Percentiles rank a stretch among this genome's conserved stretches.
phyloP scores from a whole-genome alignment of 2,113 vertebrate genomes.

The Peromyscus maniculatus region DNA sequence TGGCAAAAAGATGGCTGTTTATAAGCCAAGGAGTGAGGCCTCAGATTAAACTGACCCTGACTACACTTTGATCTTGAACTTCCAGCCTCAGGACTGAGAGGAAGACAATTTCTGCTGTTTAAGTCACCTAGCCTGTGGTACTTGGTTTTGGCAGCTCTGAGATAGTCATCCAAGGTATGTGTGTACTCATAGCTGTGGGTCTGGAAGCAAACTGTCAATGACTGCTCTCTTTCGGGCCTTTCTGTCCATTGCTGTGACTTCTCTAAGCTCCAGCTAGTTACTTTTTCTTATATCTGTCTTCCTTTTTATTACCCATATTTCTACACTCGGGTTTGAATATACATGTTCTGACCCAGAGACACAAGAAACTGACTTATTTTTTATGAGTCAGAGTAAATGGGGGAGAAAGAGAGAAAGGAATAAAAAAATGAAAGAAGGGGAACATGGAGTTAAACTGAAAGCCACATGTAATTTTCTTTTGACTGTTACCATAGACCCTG shows the following conservation, averaged over 20 bases:
- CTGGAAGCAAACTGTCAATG: background rate
- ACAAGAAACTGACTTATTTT: conserved; percentile 51
- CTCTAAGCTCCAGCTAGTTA: background rate
- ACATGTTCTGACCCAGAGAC: conserved; percentile 58
- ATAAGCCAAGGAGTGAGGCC: background rate
- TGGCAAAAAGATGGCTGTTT: background rate
- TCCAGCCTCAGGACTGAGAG: background rate
- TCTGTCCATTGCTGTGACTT: background rate
- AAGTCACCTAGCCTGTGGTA: background rate
- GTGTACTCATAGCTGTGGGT: background rate
- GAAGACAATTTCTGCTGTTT: background rate
- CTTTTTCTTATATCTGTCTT: background rate
- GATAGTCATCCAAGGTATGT: background rate
- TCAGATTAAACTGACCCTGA: background rate
- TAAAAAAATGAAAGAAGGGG: background rate
- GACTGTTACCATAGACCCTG: background rate
- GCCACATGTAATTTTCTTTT: conserved; percentile 1
- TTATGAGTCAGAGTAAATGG: conserved; percentile 53
- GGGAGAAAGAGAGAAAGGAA: background rate
- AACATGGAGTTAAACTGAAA: conserved; percentile 34
- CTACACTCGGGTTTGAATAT: conserved; percentile 41
- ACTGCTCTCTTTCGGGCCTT: background rate
- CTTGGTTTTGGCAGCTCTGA: no score
- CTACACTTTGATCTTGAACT: background rate
- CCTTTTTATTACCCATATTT: conserved; percentile 44